phyloP scores from a whole-genome alignment of 2,797 vertebrate species.

The Antennarius maculatus region DNA sequence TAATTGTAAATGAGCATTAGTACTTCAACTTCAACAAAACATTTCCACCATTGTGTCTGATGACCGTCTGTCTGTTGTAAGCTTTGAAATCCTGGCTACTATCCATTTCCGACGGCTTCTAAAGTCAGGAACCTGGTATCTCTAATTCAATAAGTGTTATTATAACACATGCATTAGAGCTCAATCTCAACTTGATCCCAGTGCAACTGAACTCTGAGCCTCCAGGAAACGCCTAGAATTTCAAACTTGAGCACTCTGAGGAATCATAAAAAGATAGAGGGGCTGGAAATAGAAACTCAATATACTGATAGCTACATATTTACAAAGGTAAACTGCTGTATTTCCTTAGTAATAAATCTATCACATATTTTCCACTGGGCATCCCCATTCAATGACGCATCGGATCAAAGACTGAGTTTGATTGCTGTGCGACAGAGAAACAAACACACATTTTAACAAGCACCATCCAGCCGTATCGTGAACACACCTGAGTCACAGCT shows the following conservation, averaged over 20 bases:
- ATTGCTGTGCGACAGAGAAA: slow-evolving; percentile 72
- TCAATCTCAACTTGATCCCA: slow-evolving; percentile 31
- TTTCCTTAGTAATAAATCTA: slow-evolving; percentile 10
- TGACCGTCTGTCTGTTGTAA: background rate
- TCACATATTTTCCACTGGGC: slow-evolving; percentile 50
- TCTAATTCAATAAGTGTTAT: slow-evolving; percentile 16
- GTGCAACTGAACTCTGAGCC: slow-evolving; percentile 45
- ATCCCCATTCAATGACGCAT: slow-evolving; percentile 44
- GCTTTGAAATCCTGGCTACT: background rate
- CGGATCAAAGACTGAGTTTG: slow-evolving; percentile 23
- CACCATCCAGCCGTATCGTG: slow-evolving; percentile 51
- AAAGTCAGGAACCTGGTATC: slow-evolving; percentile 5
- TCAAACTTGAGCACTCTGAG: slow-evolving; percentile 43
- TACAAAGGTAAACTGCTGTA: background rate
- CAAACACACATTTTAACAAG: slow-evolving; percentile 56
- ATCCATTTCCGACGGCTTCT: slow-evolving; percentile 10
- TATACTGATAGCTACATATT: slow-evolving; percentile 44
- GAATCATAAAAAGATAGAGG: slow-evolving; percentile 65
- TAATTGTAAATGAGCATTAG: background rate
- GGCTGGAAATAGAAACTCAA: slow-evolving; percentile 64
- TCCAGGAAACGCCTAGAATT: slow-evolving; percentile 48
- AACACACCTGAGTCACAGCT: slow-evolving; percentile 61
- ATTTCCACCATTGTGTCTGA: background rate
- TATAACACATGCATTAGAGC: slow-evolving; percentile 31
- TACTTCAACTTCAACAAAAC: no score